Base-by-base conservation (phyloP, 1,140 invertebrate species). In the Druon quercuslanigerum region DNA sequence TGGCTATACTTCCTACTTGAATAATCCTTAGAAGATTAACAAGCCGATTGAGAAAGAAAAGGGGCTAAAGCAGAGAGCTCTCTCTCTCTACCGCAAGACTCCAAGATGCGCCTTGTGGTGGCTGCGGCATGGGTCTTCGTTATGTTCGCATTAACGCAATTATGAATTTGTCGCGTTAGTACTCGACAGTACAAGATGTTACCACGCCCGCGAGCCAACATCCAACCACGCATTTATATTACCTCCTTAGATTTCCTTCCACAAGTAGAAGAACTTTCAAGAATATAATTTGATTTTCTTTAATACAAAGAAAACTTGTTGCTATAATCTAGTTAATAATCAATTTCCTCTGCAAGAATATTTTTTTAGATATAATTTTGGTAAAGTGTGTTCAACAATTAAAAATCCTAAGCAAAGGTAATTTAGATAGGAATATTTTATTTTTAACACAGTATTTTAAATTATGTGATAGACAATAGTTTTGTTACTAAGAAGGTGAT, bases 141-240 rank as follows among this genome's bases (percentile, higher is more conserved):
- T 82, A 85, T 85, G 85, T 85, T 86, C 86, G 86, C 87, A 92
- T 91, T 90, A 91, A 91, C 88, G 89, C 87, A 90, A 90, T 90
- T 91, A 92, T 91, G 89, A 91, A 92, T 92, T 91, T 90, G 89
- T 91, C 89, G 90, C 89, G 86, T 80, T 87, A 83, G 85, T 84
- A 89, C 89, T 87, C 90, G 90, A 91, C 90, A 91, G 91, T 91
- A 91, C 89, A 91, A 91, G 89, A 90, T 90, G 89, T 88, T 82
- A 86, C 87, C 84, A 83, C 72, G 79, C 74, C 75, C 71, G 60
- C 72, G 14, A 78, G 73, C 74, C 79, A 77, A 79, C 79, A 81
- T 74, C 83, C 81, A 51, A 71, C 70, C 76, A 81, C 80, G 80
- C 72, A 78, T 72, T 82, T 76, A 54, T 71, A 77, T 50, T 72